A percentile compares a stretch with the other conserved stretches of the same genome.
Conservation (phyloP, 2,888 invertebrate species). For the Drosophila subquinaria region DNA sequence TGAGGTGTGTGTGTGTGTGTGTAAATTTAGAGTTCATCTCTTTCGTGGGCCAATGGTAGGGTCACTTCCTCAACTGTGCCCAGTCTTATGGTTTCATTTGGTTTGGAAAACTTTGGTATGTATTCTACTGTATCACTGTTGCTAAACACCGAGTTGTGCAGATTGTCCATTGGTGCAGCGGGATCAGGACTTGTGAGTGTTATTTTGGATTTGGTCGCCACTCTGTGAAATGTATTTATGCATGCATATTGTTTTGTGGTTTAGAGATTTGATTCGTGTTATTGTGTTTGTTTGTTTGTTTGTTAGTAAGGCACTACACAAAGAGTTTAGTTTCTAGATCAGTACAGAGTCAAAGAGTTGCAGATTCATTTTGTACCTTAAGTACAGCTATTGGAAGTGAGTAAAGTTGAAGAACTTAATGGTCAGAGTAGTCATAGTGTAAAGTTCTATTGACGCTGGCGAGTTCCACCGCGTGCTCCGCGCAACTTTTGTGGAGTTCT, state of each 20-base stretch:
- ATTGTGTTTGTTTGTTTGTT: constrained; percentile 17
- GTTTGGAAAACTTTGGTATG: constrained; percentile 83
- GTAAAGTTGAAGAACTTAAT: constrained; percentile 64
- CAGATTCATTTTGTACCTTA: constrained; percentile 74
- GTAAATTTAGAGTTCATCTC: constrained; percentile 80
- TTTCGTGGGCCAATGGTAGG: constrained; percentile 62
- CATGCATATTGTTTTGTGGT: constrained; percentile 31
- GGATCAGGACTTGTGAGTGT: constrained; percentile 87
- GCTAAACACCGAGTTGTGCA: constrained; percentile 81
- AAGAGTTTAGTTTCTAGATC: constrained; percentile 27
- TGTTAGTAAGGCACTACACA: constrained; percentile 60
- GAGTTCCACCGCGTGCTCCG: constrained; percentile 84
- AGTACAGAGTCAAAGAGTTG: constrained; percentile 24
- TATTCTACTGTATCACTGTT: constrained; percentile 84
- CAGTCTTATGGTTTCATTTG: constrained; percentile 87
- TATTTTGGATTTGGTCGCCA: constrained; percentile 86
- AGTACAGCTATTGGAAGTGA: constrained; percentile 73
- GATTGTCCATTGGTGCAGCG: constrained; percentile 80
- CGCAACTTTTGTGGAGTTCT: constrained; percentile 85
- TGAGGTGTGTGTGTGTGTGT: constrained; percentile 30
- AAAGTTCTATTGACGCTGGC: constrained; percentile 83
- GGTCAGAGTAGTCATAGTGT: constrained; percentile 35
- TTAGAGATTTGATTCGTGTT: constrained; percentile 9
- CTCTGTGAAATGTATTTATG: constrained; percentile 78
- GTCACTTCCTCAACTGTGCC: constrained; percentile 84